Evolutionary conservation across 2,888 invertebrate genomes (phyloP).

Genomic region (Cremastobaeus sp.): DNA sequence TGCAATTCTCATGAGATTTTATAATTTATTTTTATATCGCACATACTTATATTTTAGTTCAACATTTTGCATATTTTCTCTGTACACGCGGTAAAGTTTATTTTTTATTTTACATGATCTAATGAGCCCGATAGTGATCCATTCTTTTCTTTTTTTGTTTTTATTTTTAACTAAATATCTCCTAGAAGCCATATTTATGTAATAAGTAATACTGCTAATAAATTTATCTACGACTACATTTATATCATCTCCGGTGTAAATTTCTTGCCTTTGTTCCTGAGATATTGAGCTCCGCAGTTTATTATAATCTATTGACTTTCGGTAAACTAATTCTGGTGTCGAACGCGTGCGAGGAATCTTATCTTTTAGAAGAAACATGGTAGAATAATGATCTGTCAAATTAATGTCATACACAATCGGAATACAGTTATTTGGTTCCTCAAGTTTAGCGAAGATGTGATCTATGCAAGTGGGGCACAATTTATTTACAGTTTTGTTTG

Average conservation of each 20-base stretch:
- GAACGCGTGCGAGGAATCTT: too few species aligned
- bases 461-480: slow-evolving; percentile 5
- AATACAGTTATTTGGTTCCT: not conserved
- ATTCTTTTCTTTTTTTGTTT: slow-evolving; percentile 8
- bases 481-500: slow-evolving; percentile 4
- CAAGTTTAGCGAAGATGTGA: slow-evolving; percentile 9
- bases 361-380: too few species aligned
- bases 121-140: slow-evolving; percentile 10
- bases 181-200: not conserved
- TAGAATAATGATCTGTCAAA: slow-evolving; percentile 20
- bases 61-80: not conserved
- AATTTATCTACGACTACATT: not conserved
- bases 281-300: too few species aligned
- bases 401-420: slow-evolving; percentile 2
- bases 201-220: not conserved
- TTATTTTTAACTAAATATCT: not conserved
- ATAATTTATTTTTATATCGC: slow-evolving; percentile 14
- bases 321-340: too few species aligned
- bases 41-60: slow-evolving; percentile 5
- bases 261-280: too few species aligned
- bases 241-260: too few species aligned
- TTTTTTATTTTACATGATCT: slow-evolving; percentile 18
- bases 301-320: too few species aligned
- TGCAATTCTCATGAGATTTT: not conserved
- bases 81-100: not conserved